These are phyloP conservation scores for Nyctibius grandis DNA, from an alignment of 2,797 vertebrate genomes.

Conservation along the genomic window DNA sequence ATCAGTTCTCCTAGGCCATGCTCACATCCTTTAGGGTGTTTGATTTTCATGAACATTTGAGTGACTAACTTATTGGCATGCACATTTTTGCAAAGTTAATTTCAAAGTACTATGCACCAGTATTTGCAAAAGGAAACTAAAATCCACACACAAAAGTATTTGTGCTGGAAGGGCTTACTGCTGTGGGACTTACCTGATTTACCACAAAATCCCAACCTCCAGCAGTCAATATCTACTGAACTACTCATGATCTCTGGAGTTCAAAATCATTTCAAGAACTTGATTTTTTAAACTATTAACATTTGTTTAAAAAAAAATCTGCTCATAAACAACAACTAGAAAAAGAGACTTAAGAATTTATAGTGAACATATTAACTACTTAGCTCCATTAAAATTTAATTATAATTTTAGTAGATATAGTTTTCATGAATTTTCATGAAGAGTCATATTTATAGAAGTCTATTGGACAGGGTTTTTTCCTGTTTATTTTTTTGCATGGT, in stretches of 20 bases:
- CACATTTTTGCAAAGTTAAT: constrained; percentile 33
- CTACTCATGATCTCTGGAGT: neutral
- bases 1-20: neutral
- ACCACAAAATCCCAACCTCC: constrained; percentile 38
- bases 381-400: neutral
- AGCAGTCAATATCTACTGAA: neutral
- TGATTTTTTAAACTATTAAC: neutral
- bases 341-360: neutral
- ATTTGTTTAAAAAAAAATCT: neutral
- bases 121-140: constrained; percentile 22
- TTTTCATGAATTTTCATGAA: neutral
- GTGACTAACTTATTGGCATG: constrained; percentile 34
- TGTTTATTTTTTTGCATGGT: neutral
- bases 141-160: neutral
- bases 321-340: neutral
- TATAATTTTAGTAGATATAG: neutral
- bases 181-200: constrained; percentile 13
- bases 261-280: neutral
- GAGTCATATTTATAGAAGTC: neutral
- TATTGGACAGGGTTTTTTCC: neutral
- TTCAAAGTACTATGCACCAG: neutral
- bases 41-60: constrained; percentile 32
- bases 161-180: constrained; percentile 27
- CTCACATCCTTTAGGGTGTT: constrained; percentile 3
- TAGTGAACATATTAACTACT: neutral